Percentiles rank a stretch among this genome's conserved stretches.
phyloP scores from a whole-genome alignment of 1,140 invertebrate genomes.

The Adoxophyes honmai region DNA sequence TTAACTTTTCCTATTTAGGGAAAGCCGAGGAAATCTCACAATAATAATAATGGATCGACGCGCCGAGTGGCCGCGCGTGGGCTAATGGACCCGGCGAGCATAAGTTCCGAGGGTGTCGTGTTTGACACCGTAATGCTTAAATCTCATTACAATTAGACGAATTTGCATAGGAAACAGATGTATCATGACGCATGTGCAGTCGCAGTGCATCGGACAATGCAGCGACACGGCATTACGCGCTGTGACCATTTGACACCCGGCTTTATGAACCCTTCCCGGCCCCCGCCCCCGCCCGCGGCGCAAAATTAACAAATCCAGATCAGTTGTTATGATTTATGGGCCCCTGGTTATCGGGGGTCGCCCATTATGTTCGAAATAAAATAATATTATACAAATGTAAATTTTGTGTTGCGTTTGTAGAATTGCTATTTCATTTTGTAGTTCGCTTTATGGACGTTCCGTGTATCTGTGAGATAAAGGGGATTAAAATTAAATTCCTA shows the following conservation, averaged over 20 bases:
- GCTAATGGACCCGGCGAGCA: too few relatives aligned
- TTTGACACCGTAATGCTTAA: slow-evolving; percentile 33
- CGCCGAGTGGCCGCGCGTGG: not conserved
- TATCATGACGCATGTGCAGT: slow-evolving; percentile 40
- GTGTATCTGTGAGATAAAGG: slow-evolving; percentile 8
- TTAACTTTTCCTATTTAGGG: slow-evolving; percentile 71
- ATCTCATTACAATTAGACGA: slow-evolving; percentile 58
- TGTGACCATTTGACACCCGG: slow-evolving; percentile 31
- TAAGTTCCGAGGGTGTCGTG: slow-evolving; percentile 24
- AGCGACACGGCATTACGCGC: slow-evolving; percentile 33
- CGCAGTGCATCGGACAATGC: slow-evolving; percentile 25
- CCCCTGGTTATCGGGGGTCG: slow-evolving; percentile 31
- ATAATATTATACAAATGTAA: slow-evolving; percentile 48
- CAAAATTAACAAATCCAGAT: slow-evolving; percentile 50
- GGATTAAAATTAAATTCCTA: slow-evolving; percentile 12
- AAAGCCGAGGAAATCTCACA: slow-evolving; percentile 50
- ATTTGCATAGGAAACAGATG: slow-evolving; percentile 57
- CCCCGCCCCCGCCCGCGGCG: slow-evolving; percentile 37
- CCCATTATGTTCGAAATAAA: slow-evolving; percentile 40
- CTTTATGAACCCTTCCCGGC: not conserved
- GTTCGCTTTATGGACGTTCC: not conserved
- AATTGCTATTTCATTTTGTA: slow-evolving; percentile 14
- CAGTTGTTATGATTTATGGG: slow-evolving; percentile 55
- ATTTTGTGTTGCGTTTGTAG: slow-evolving; percentile 22
- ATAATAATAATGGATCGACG: slow-evolving; percentile 59